These are phyloP conservation scores for Pandemis cinnamomeana DNA, from an alignment of 2,888 invertebrate genomes.

Conservation along the genomic window DNA sequence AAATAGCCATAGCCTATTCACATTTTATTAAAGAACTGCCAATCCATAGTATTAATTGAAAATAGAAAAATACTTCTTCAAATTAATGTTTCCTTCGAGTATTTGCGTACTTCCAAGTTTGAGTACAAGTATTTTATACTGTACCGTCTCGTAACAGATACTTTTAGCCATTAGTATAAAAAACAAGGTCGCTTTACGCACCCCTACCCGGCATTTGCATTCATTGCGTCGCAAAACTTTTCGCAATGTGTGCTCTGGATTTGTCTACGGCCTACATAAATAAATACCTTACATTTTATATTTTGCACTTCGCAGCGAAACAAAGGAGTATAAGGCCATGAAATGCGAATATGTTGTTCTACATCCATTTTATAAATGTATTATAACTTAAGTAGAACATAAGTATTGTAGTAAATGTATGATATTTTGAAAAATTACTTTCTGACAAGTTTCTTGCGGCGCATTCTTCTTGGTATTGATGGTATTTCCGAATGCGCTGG, in stretches of 20 bases:
- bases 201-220: constrained; percentile 44
- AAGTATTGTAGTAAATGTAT: too few relatives aligned
- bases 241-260: constrained; percentile 43
- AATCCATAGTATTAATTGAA: background rate
- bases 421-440: too few relatives aligned
- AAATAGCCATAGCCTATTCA: too few relatives aligned
- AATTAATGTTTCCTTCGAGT: background rate
- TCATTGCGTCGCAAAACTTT: constrained; percentile 43
- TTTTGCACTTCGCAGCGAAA: constrained; percentile 24
- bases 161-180: constrained; percentile 37
- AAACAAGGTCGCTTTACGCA: constrained; percentile 37
- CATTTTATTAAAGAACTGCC: too few relatives aligned
- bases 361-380: too few relatives aligned
- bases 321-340: constrained; percentile 12
- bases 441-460: too few relatives aligned
- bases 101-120: constrained; percentile 1
- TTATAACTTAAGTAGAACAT: too few relatives aligned
- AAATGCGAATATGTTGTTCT: constrained; percentile 9
- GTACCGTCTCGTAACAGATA: constrained; percentile 20
- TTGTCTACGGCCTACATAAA: constrained; percentile 40
- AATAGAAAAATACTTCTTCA: background rate
- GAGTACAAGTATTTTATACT: constrained; percentile 14
- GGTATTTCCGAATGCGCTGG: too few relatives aligned
- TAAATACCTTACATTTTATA: constrained; percentile 39
- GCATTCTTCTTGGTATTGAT: too few relatives aligned